phyloP scores from a whole-genome alignment of 2,113 vertebrate genomes.

The Phalacrocorax aristotelis region DNA sequence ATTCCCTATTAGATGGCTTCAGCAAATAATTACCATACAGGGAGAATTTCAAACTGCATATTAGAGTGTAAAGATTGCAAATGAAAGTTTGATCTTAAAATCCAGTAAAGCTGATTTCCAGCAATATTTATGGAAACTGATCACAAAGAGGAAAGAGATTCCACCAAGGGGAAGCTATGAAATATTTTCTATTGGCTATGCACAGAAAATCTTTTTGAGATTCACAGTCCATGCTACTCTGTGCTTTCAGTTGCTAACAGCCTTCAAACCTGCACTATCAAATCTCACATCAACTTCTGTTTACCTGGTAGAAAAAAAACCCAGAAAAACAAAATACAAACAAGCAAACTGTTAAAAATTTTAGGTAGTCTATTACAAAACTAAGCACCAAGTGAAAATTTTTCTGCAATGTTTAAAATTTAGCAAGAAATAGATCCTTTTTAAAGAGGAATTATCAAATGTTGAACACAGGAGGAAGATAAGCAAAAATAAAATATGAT shows the following conservation, averaged over 20 bases:
- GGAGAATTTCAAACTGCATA: not conserved
- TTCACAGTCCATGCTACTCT: not conserved
- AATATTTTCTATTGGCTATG: not conserved
- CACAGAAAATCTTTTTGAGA: not conserved
- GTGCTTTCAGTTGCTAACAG: not conserved
- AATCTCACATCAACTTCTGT: not conserved
- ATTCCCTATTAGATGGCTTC: not conserved
- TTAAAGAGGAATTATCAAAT: conserved; percentile 5
- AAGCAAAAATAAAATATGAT: conserved; percentile 48
- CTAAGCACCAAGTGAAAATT: not conserved
- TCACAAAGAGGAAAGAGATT: not conserved
- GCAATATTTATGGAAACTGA: not conserved
- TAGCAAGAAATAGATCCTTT: not conserved
- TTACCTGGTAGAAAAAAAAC: not conserved
- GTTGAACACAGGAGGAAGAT: not conserved
- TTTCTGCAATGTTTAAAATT: not conserved
- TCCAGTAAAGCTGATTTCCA: not conserved
- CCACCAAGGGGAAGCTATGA: not conserved
- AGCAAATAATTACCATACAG: not conserved
- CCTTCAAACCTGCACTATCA: not conserved
- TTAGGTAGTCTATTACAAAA: not conserved
- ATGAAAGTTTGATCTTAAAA: not conserved
- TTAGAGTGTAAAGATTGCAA: not conserved
- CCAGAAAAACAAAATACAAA: not conserved
- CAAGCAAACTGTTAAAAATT: too few relatives aligned